Conservation (phyloP, 2,113 vertebrate genomes). For the Phocoena phocoena region DNA sequence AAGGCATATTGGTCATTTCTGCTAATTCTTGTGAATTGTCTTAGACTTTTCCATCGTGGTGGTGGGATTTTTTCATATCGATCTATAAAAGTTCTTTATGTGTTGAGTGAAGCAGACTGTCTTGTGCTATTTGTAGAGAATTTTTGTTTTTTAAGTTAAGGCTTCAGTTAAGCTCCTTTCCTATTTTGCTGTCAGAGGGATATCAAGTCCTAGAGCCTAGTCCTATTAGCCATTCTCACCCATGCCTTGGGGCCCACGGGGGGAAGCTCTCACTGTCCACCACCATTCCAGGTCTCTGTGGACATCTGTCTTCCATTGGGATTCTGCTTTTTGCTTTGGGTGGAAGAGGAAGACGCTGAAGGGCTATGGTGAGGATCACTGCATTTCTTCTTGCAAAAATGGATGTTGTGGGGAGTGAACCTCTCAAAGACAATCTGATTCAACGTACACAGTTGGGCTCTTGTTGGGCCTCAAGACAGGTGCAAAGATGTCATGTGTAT, state of each 20-base stretch:
- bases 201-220: not conserved
- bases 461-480: not conserved
- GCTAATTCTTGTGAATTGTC: not conserved
- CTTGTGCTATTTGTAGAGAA: not conserved
- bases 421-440: not conserved
- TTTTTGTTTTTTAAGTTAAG: not conserved
- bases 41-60: not conserved
- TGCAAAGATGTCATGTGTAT: not conserved
- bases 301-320: no score
- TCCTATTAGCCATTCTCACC: not conserved
- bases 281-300: not conserved
- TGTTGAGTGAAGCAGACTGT: not conserved
- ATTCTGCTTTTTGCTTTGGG: not conserved
- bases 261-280: not conserved
- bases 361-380: not conserved
- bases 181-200: not conserved
- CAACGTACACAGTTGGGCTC: not conserved
- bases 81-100: not conserved
- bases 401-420: not conserved
- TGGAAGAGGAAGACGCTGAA: not conserved
- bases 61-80: not conserved
- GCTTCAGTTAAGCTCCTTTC: not conserved
- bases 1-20: not conserved
- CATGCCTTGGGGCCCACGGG: not conserved
- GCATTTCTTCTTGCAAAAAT: not conserved